Percentiles rank a stretch among this genome's conserved stretches.
phyloP scores from a whole-genome alignment of 2,113 vertebrate genomes.

The Phainopepla nitens region DNA sequence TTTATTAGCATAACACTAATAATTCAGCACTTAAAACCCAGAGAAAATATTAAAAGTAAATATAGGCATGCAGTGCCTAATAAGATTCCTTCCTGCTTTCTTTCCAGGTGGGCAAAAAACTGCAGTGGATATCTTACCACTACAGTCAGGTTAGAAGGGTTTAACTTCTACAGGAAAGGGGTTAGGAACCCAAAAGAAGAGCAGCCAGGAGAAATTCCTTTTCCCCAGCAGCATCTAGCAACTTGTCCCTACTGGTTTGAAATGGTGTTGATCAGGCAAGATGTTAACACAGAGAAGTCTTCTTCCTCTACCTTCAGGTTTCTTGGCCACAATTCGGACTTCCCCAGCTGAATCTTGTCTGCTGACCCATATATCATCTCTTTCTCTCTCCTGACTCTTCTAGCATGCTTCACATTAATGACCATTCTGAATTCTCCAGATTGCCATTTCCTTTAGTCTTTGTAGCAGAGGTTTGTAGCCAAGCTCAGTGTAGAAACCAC shows the following conservation, averaged over 20 bases:
- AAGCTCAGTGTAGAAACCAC: background rate
- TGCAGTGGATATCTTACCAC: background rate
- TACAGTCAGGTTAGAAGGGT: background rate
- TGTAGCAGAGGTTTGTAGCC: background rate
- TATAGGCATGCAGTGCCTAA: background rate
- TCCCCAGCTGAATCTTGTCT: background rate
- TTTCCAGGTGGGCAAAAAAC: background rate
- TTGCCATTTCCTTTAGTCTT: background rate
- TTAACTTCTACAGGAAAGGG: background rate
- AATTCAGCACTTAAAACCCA: constrained; percentile 1
- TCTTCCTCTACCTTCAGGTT: background rate
- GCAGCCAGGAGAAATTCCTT: background rate
- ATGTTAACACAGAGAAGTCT: background rate
- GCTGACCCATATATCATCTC: background rate
- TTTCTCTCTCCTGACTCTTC: background rate
- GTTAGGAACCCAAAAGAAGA: background rate
- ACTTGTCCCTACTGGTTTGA: background rate
- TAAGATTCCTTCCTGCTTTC: background rate
- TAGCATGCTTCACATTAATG: background rate
- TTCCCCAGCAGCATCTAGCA: background rate
- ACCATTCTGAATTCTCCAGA: background rate
- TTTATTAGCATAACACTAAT: constrained; percentile 10
- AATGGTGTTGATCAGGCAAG: background rate
- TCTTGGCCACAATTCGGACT: background rate
- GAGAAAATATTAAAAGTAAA: constrained; percentile 10